Evolutionary conservation across 2,888 invertebrate species (phyloP).

Genomic region (Lasioglossum morio): DNA sequence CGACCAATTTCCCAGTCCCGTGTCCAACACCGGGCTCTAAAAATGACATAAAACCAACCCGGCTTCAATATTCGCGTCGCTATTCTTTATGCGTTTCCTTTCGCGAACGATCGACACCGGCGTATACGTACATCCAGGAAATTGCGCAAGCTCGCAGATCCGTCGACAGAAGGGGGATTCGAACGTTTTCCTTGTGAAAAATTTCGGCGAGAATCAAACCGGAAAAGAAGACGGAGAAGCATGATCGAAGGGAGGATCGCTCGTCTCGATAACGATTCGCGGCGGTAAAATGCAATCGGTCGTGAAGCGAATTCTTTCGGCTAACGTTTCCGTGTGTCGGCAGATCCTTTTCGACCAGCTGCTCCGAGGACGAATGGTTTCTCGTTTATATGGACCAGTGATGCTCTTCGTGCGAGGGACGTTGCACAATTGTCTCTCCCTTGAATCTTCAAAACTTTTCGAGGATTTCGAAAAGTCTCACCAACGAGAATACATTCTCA

Average conservation of each 20-base stretch:
- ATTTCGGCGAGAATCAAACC: not conserved
- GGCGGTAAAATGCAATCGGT: conserved; percentile 35
- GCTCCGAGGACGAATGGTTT: not conserved
- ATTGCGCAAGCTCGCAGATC: conserved; percentile 10
- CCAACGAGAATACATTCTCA: too few species aligned
- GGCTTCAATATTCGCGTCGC: conserved; percentile 37
- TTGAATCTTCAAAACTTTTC: not conserved
- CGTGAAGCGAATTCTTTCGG: conserved; percentile 22
- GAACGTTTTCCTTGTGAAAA: conserved; percentile 1
- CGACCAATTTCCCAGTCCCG: conserved; percentile 13
- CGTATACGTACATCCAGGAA: not conserved
- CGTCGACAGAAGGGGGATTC: not conserved
- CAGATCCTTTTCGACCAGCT: conserved; percentile 9
- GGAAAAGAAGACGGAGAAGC: not conserved
- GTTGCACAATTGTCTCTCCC: not conserved
- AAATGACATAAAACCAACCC: conserved; percentile 26
- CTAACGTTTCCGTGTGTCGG: not conserved
- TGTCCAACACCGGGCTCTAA: not conserved
- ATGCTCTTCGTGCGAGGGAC: not conserved
- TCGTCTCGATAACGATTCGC: conserved; percentile 23
- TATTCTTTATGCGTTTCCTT: conserved; percentile 31
- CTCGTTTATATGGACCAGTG: not conserved
- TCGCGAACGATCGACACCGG: conserved; percentile 8
- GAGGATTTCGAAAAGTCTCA: not conserved
- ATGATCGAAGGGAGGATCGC: not conserved